Percentiles rank a stretch among this genome's conserved stretches.
These are phyloP conservation scores for Eulemur rufifrons DNA, from an alignment of 2,113 vertebrate genomes.

Conservation along the genomic window DNA sequence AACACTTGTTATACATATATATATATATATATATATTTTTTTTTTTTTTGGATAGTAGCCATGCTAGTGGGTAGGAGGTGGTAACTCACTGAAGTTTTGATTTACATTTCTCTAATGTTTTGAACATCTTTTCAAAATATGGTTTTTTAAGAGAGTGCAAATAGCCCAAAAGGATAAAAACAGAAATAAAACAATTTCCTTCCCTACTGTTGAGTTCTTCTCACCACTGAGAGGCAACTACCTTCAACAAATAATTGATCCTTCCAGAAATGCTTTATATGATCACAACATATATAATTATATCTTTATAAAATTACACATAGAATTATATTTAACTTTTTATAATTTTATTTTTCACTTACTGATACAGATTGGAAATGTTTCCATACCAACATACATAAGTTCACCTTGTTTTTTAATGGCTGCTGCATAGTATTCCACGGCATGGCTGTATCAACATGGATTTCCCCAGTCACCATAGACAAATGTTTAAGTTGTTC, in stretches of 20 bases:
- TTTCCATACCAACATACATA: not conserved
- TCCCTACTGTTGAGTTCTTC: not conserved
- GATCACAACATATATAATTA: not conserved
- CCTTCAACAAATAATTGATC: not conserved
- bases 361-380: not conserved
- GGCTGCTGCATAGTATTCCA: not conserved
- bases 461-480: not conserved
- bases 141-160: slow-evolving; percentile 3
- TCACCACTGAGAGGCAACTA: not conserved
- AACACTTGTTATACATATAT: not conserved
- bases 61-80: not conserved
- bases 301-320: not conserved
- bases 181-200: slow-evolving; percentile 1
- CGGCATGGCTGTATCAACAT: not conserved
- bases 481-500: not conserved
- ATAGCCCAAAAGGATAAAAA: not conserved
- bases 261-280: slow-evolving; percentile 22
- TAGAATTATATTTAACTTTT: not conserved
- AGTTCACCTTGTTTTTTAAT: not conserved
- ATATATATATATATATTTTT: not conserved
- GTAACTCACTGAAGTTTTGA: not conserved
- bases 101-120: not conserved
- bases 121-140: not conserved
- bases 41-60: not conserved
- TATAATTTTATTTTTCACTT: not conserved